These are phyloP conservation scores for Liposcelis brunnea DNA, from an alignment of 2,888 invertebrate species.

Conservation along the genomic window DNA sequence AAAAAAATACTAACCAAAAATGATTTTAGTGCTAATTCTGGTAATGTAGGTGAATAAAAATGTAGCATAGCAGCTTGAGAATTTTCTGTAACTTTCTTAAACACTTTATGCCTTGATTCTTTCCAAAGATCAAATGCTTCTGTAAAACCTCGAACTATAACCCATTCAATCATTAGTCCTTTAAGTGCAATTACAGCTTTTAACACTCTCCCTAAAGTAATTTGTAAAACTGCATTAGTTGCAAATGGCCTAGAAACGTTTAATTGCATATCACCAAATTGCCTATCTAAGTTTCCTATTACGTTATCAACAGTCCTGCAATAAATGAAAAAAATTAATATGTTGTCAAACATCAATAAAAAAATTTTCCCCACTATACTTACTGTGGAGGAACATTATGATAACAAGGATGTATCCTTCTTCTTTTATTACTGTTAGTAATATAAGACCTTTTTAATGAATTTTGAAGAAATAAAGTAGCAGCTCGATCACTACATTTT, in stretches of 20 bases:
- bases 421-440: slow-evolving; percentile 53
- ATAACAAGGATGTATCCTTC: slow-evolving; percentile 61
- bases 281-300: slow-evolving; percentile 58
- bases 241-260: slow-evolving; percentile 74
- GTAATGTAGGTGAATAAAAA: slow-evolving; percentile 78
- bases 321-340: too few species aligned
- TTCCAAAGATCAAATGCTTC: slow-evolving; percentile 83
- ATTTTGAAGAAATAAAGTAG: slow-evolving; percentile 63
- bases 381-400: slow-evolving; percentile 71
- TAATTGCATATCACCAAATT: slow-evolving; percentile 66
- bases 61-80: slow-evolving; percentile 92
- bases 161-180: slow-evolving; percentile 88
- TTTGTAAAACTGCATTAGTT: slow-evolving; percentile 77
- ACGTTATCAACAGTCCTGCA: slow-evolving; percentile 60
- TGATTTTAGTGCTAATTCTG: slow-evolving; percentile 77
- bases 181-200: slow-evolving; percentile 83
- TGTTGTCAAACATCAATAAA: too few species aligned
- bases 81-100: slow-evolving; percentile 86
- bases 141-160: slow-evolving; percentile 76
- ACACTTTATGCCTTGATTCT: slow-evolving; percentile 79
- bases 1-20: slow-evolving; percentile 48
- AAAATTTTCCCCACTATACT: too few species aligned
- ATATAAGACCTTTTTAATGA: slow-evolving; percentile 70
- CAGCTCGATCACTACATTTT: slow-evolving; percentile 70
- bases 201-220: slow-evolving; percentile 62